Conservation (phyloP, 2,113 vertebrate species). For the Percina caprodes region DNA sequence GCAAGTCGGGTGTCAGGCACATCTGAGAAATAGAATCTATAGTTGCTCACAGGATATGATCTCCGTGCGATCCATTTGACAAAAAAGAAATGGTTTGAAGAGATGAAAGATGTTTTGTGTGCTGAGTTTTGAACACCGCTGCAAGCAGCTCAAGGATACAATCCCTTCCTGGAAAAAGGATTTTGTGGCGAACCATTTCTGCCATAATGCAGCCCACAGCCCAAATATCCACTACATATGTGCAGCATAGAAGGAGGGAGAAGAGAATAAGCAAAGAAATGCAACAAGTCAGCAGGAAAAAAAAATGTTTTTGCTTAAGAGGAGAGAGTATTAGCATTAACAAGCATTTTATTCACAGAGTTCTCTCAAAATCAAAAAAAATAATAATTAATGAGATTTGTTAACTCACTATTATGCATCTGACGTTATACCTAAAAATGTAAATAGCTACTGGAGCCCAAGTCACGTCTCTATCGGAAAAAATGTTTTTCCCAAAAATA, state of each 20-base stretch:
- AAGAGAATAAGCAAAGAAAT: constrained; percentile 80
- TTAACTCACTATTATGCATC: background rate
- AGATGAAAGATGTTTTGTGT: constrained; percentile 19
- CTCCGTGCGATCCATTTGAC: constrained; percentile 16
- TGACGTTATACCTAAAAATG: background rate
- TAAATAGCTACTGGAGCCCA: background rate
- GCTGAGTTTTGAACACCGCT: constrained; percentile 61
- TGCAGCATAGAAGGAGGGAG: constrained; percentile 91
- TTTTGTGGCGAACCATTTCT: constrained; percentile 92
- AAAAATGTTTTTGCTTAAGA: constrained; percentile 36
- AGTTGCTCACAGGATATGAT: constrained; percentile 41
- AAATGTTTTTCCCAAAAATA: background rate
- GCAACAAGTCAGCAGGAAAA: constrained; percentile 88
- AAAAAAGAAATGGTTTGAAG: background rate
- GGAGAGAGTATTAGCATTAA: background rate
- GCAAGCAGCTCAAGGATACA: constrained; percentile 88
- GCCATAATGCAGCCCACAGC: constrained; percentile 99
- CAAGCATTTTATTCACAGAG: background rate
- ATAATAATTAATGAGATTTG: background rate
- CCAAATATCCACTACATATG: constrained; percentile 98
- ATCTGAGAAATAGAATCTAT: constrained; percentile 48
- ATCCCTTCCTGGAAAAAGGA: constrained; percentile 91
- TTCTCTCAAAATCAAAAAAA: too few species aligned
- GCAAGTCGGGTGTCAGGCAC: constrained; percentile 40
- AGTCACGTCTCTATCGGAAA: background rate